Evolutionary conservation across 2,888 invertebrate genomes (phyloP).

Genomic region (Synergus umbraculus): DNA sequence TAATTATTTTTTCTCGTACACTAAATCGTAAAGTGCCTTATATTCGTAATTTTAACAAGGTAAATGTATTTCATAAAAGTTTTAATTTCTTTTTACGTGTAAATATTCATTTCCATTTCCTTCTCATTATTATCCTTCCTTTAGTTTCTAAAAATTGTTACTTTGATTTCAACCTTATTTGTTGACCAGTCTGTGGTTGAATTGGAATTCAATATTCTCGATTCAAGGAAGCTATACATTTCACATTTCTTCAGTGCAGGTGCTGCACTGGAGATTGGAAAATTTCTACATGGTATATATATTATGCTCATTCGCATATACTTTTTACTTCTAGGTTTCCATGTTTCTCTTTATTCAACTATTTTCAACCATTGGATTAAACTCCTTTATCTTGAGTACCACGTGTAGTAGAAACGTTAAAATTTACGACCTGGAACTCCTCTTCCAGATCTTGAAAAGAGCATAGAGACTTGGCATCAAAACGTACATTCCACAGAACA

Average conservation of each 20-base stretch:
- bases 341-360: background rate
- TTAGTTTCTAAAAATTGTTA: background rate
- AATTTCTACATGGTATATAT: background rate
- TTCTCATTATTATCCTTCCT: background rate
- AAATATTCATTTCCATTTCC: background rate
- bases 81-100: background rate
- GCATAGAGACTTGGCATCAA: conserved; percentile 34
- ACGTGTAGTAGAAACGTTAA: background rate
- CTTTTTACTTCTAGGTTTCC: background rate
- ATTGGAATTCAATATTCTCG: conserved; percentile 9
- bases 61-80: background rate
- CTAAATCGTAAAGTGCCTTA: background rate
- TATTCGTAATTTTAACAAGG: background rate
- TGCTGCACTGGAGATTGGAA: conserved; percentile 6
- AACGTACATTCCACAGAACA: conserved; percentile 2
- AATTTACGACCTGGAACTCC: background rate
- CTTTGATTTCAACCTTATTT: conserved; percentile 4
- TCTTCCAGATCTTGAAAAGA: background rate
- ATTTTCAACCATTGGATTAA: background rate
- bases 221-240: background rate
- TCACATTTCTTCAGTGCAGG: conserved; percentile 3
- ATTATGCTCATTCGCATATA: background rate
- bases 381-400: background rate
- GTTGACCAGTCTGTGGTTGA: background rate
- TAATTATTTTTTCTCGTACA: background rate